Conservation (phyloP, 2,113 vertebrate species). For the Myrmecophaga tridactyla region DNA sequence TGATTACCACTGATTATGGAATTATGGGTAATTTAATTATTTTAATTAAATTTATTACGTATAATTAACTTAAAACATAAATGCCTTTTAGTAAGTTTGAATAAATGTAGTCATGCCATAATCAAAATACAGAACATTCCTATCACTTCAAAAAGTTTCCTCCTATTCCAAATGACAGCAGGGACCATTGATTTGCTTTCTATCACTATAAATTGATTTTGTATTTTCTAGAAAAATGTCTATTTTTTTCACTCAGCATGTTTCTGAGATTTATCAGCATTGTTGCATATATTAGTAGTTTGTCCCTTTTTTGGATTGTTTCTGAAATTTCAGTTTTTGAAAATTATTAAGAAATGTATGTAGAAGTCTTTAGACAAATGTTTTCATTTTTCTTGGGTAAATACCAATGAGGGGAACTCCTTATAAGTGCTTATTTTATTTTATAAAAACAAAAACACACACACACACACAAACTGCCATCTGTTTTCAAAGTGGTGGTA, state of each 20-base stretch:
- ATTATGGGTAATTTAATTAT: background rate
- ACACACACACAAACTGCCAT: no score
- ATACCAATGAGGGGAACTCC: background rate
- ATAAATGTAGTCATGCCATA: background rate
- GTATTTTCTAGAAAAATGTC: background rate
- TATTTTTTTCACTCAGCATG: background rate
- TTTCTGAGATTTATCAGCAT: background rate
- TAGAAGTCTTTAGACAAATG: background rate
- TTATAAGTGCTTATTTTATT: background rate
- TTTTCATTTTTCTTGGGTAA: background rate
- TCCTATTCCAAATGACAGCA: background rate
- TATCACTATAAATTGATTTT: background rate
- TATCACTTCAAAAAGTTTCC: background rate
- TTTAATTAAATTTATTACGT: background rate
- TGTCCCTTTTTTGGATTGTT: background rate
- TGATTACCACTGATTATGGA: background rate
- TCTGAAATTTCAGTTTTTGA: background rate
- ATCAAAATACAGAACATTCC: background rate
- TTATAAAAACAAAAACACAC: background rate
- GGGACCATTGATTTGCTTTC: background rate
- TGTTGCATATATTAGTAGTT: background rate
- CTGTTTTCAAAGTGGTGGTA: background rate
- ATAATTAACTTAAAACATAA: background rate
- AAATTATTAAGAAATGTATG: background rate
- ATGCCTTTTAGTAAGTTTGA: background rate